Conservation (phyloP, 2,113 vertebrate genomes). For the Petroica traversi region DNA sequence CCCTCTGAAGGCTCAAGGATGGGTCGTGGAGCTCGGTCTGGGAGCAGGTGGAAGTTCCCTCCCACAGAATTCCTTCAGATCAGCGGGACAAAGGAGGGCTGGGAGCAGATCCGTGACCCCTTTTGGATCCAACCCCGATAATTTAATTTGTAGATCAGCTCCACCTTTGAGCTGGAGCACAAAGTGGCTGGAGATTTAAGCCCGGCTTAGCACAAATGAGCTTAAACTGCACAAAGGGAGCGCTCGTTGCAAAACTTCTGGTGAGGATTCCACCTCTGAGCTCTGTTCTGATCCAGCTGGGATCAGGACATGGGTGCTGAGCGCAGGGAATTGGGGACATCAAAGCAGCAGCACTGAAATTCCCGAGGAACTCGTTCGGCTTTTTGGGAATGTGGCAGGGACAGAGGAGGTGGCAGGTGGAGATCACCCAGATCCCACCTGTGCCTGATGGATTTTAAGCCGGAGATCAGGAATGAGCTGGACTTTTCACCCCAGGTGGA, state of each 20-base stretch:
- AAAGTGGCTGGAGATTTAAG: not conserved
- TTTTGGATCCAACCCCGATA: not conserved
- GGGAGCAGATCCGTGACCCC: not conserved
- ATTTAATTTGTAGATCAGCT: not conserved
- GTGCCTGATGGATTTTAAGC: not conserved
- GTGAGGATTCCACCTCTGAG: not conserved
- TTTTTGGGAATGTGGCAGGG: not conserved
- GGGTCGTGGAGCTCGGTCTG: not conserved
- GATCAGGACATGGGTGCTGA: not conserved
- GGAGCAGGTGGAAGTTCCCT: not conserved
- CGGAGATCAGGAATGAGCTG: not conserved
- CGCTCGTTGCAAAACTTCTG: not conserved
- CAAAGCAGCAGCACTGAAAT: not conserved
- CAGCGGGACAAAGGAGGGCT: not conserved
- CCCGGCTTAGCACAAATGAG: not conserved
- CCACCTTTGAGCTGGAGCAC: not conserved
- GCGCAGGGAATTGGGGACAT: not conserved
- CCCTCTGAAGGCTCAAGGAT: not conserved
- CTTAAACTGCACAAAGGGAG: slow-evolving; percentile 8
- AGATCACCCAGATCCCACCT: not conserved
- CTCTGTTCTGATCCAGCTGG: not conserved
- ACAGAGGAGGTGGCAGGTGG: not conserved
- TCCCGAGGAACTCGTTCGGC: not conserved
- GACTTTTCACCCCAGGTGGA: not conserved
- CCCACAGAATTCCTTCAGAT: not conserved